Evolutionary conservation across 2,797 vertebrate species (phyloP), one percentile per base, ranked within the genome.

Genomic region (Scarus forsteni): DNA sequence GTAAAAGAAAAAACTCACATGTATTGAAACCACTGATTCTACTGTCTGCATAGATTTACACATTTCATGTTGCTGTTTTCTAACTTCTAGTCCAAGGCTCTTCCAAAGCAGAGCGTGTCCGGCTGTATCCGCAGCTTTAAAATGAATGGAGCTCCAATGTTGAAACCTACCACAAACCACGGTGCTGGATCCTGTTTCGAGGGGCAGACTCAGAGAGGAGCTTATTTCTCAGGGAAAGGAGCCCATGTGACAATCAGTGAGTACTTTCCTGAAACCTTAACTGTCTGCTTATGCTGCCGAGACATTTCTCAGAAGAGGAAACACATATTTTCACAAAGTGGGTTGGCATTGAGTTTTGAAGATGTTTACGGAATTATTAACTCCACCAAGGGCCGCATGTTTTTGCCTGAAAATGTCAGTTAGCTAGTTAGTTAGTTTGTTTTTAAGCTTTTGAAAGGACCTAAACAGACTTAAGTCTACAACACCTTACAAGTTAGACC

Each of bases 51-150:
- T 11, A 6, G 13, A 6, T 36, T 35, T 19, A 1, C 27, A 35
- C 34, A 58, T 18, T 15, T 7, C 27, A 27, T 27, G 27, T 27
- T 27, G 27, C 27, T 51, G 9, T 64, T 27, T 49, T 60, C 72
- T 63, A 1, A 8, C 52, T 85, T 81, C 58, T 36, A 94, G 92
- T 93, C 89, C 8, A 95, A 98, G 95, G 80, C 75, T 53, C 92
- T 97, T 44, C 96, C 96, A n/a, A 70, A 83, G 62, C 94, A 94
- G 48, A 95, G 94, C 73, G 94, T 98, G 77, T 93, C 95, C 10
- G 97, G 98, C 44, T 99, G 98, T 62, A 70, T 99, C 60, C 96
- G 91, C 57, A 95, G 96, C 85, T 96, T 98, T 52, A 95, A 95
- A 81, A 87, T 96, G 89, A 95, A 97, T 14, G 94, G 93, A 60